phyloP scores from a whole-genome alignment of 2,888 invertebrate species.

The Heliconius ismenius region DNA sequence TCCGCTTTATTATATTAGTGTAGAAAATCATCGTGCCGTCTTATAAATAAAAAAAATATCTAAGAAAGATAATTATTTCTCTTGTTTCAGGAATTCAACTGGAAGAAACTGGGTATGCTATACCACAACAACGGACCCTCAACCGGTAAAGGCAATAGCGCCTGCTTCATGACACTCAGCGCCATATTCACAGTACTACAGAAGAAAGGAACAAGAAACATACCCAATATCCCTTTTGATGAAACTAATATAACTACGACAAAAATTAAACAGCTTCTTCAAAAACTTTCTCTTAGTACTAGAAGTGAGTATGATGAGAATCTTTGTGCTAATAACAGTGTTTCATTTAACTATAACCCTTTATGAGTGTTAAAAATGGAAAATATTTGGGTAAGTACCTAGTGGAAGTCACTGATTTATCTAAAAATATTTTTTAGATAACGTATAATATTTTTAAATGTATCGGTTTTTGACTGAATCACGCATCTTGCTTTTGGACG shows the following conservation, averaged over 20 bases:
- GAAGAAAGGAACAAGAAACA: conserved; percentile 75
- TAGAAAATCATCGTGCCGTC: too few species aligned
- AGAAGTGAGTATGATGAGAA: conserved; percentile 84
- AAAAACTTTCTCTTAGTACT: conserved; percentile 82
- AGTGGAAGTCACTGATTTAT: too few species aligned
- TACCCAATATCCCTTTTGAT: conserved; percentile 83
- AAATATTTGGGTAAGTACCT: too few species aligned
- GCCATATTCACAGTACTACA: conserved; percentile 82
- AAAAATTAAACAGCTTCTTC: conserved; percentile 82
- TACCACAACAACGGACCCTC: conserved; percentile 86
- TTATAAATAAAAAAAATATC: too few species aligned
- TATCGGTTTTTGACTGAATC: not conserved
- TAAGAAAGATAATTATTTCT: not conserved
- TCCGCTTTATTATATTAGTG: too few species aligned
- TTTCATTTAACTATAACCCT: conserved; percentile 42
- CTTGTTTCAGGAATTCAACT: conserved; percentile 84
- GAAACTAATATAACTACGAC: conserved; percentile 80
- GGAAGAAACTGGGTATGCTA: conserved; percentile 87
- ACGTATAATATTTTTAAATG: not conserved
- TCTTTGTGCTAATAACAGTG: conserved; percentile 29
- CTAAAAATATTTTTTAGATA: not conserved
- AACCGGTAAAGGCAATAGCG: conserved; percentile 86
- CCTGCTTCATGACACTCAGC: conserved; percentile 88
- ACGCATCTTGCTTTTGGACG: not conserved
- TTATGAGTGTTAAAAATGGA: not conserved